A percentile compares a stretch with the other conserved stretches of the same genome.
Conservation (phyloP, 1,140 invertebrate genomes). For the Sycophila sp. region DNA sequence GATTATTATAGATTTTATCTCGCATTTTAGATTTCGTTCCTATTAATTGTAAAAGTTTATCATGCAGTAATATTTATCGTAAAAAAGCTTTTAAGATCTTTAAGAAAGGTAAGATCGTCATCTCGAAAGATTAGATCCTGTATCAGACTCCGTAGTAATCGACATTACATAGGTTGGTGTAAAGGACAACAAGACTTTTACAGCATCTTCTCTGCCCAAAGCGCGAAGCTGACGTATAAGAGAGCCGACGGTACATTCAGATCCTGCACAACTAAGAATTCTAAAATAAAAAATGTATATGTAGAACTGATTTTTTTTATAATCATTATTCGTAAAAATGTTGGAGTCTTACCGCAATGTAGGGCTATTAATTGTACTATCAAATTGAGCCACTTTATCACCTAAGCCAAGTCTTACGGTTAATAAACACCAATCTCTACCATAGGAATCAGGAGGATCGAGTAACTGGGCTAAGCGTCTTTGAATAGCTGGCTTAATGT, state of each 20-base stretch:
- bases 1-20: background rate
- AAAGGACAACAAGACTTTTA: slow-evolving; percentile 57
- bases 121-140: slow-evolving; percentile 64
- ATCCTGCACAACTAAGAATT: slow-evolving; percentile 55
- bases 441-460: slow-evolving; percentile 82
- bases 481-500: slow-evolving; percentile 64
- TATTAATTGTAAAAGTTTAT: too few species aligned
- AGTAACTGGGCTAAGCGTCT: slow-evolving; percentile 72
- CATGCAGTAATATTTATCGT: background rate
- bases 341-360: slow-evolving; percentile 53
- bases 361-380: slow-evolving; percentile 60
- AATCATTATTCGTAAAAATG: too few species aligned
- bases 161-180: slow-evolving; percentile 59
- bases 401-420: slow-evolving; percentile 76
- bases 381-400: slow-evolving; percentile 61
- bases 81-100: slow-evolving; percentile 26
- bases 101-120: slow-evolving; percentile 57
- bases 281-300: slow-evolving; percentile 47
- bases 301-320: too few species aligned
- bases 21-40: background rate
- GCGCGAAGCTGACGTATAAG: slow-evolving; percentile 58
- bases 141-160: slow-evolving; percentile 58
- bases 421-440: slow-evolving; percentile 85
- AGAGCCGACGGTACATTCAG: slow-evolving; percentile 57
- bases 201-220: slow-evolving; percentile 60